phyloP scores from a whole-genome alignment of 2,797 vertebrate species.

The Momotus momota region DNA sequence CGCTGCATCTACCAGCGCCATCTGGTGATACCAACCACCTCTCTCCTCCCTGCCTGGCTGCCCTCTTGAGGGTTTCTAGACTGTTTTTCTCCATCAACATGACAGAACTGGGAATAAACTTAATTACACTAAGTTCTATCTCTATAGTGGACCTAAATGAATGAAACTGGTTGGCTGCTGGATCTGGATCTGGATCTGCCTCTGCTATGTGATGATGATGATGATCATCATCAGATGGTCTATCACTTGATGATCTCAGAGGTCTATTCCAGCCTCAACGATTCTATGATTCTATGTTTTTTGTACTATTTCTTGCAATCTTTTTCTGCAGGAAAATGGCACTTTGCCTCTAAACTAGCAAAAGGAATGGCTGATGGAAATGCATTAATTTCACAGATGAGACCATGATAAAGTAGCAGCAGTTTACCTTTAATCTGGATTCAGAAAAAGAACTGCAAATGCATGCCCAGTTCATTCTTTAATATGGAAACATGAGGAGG shows the following conservation, averaged over 20 bases:
- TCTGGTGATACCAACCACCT: neutral
- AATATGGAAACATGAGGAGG: neutral
- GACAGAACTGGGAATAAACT: neutral
- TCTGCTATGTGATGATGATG: too few relatives aligned
- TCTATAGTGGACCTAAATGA: accelerated
- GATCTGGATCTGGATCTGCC: neutral
- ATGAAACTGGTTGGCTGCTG: neutral
- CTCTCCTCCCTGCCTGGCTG: accelerated
- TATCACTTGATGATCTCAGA: too few relatives aligned
- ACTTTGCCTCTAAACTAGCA: neutral
- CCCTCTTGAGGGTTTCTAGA: accelerated
- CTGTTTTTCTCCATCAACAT: neutral
- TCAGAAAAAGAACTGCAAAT: neutral
- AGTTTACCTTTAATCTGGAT: neutral
- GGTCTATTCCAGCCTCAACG: too few relatives aligned
- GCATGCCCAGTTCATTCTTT: neutral
- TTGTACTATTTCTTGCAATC: neutral
- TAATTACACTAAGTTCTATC: neutral
- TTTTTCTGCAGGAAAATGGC: neutral
- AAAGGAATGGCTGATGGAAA: neutral
- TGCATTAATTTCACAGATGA: neutral
- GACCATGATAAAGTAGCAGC: neutral
- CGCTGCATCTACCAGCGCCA: slow-evolving; percentile 13
- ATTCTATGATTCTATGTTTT: too few relatives aligned
- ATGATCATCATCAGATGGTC: too few relatives aligned